Conservation (phyloP, 2,797 vertebrate genomes). For the Darevskia mixta region DNA sequence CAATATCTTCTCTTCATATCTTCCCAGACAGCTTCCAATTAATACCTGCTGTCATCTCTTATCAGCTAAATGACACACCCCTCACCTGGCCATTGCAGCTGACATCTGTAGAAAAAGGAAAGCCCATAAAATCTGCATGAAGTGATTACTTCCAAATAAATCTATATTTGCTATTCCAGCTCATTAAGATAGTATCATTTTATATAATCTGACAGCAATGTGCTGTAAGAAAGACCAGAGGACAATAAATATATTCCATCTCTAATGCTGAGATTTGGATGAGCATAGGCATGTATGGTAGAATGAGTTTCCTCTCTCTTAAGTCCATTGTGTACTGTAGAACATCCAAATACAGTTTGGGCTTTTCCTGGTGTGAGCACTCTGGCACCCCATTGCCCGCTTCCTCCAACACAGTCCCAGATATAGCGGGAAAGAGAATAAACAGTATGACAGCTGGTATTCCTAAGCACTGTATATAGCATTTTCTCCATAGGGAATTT, state of each 20-base stretch:
- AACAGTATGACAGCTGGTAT: not conserved
- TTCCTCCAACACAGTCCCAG: not conserved
- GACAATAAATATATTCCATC: not conserved
- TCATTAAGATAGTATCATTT: not conserved
- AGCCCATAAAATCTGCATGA: not conserved
- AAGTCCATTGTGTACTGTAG: not conserved
- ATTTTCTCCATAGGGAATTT: not conserved
- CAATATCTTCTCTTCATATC: not conserved
- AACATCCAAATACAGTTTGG: not conserved
- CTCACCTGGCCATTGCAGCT: not conserved
- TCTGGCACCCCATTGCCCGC: not conserved
- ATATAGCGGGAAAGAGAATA: not conserved
- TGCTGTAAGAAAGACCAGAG: not conserved
- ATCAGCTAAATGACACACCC: not conserved
- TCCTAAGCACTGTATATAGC: not conserved
- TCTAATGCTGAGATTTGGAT: not conserved
- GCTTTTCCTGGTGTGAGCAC: not conserved
- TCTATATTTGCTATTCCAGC: not conserved
- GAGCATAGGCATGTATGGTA: not conserved
- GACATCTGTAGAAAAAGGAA: not conserved
- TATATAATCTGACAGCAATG: not conserved
- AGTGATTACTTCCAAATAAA: not conserved
- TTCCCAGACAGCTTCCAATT: not conserved
- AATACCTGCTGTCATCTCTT: not conserved
- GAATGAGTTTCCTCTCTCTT: not conserved